Evolutionary conservation across 2,113 vertebrate genomes (phyloP).

Genomic region (Protobothrops flavoviridis): DNA sequence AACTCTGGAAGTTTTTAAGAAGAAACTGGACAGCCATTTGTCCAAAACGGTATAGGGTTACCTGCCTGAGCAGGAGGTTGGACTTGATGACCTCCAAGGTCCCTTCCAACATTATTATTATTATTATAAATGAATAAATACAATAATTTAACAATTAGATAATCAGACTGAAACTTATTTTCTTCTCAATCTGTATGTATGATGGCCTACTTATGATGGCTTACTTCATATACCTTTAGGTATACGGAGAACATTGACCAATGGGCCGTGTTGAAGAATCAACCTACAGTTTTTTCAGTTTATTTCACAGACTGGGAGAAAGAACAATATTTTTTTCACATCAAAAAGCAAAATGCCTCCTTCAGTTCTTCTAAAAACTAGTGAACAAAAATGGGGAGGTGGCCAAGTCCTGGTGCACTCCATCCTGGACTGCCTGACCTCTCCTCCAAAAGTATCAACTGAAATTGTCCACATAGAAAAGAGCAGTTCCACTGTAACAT

Average conservation of each 20-base stretch:
- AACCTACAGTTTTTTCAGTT: not conserved
- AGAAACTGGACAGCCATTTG: too few relatives aligned
- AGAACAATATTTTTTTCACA: not conserved
- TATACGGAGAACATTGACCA: not conserved
- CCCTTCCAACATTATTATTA: too few relatives aligned
- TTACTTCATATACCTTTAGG: not conserved
- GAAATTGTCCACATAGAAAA: not conserved
- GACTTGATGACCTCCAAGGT: too few relatives aligned
- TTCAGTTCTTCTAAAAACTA: not conserved
- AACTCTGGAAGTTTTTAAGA: too few relatives aligned
- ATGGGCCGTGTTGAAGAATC: not conserved
- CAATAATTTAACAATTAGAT: not conserved
- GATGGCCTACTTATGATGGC: not conserved
- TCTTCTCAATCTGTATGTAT: not conserved
- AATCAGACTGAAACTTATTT: not conserved
- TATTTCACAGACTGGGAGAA: not conserved
- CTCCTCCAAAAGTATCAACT: not conserved
- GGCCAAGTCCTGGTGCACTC: not conserved
- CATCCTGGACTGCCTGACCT: not conserved
- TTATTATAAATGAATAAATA: not conserved
- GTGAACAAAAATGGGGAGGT: not conserved
- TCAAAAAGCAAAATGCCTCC: not conserved
- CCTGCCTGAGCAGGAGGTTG: too few relatives aligned
- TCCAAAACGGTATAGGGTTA: too few relatives aligned
- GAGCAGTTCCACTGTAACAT: not conserved